These are phyloP conservation scores for Mus caroli DNA, from an alignment of 2,797 vertebrate species.

Conservation along the genomic window DNA sequence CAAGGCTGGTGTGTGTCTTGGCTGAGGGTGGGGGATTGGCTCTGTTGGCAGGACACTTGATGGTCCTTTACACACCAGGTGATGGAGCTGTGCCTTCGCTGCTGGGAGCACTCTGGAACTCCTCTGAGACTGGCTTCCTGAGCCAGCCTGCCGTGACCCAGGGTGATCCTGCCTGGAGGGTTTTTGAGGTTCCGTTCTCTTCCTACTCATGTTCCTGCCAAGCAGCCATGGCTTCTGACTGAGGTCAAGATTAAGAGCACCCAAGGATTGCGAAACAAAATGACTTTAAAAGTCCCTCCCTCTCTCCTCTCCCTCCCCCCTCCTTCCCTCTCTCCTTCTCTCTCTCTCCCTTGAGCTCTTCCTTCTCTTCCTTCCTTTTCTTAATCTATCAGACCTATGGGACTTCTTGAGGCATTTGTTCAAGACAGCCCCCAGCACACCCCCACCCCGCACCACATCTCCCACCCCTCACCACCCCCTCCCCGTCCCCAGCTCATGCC, in stretches of 20 bases:
- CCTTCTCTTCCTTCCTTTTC: background rate
- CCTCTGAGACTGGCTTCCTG: conserved; percentile 8
- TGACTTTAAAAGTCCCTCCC: conserved; percentile 1
- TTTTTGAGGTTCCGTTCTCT: background rate
- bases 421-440: background rate
- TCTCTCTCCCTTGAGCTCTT: background rate
- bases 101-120: conserved; percentile 14
- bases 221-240: background rate
- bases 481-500: background rate
- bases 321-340: background rate
- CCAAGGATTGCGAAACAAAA: conserved; percentile 29
- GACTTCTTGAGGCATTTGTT: background rate
- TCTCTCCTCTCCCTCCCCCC: background rate
- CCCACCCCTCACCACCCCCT: background rate
- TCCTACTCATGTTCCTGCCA: background rate
- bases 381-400: background rate
- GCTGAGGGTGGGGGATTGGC: background rate
- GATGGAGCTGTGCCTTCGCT: conserved; percentile 75
- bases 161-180: background rate
- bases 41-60: background rate
- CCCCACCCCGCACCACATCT: background rate
- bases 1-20: background rate
- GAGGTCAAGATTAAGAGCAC: background rate
- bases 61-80: conserved; percentile 49
- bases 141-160: background rate